Evolutionary conservation across 2,888 invertebrate species (phyloP), one percentile per base, ranked within the genome.

Genomic region (Caenorhabditis parvicauda): DNA sequence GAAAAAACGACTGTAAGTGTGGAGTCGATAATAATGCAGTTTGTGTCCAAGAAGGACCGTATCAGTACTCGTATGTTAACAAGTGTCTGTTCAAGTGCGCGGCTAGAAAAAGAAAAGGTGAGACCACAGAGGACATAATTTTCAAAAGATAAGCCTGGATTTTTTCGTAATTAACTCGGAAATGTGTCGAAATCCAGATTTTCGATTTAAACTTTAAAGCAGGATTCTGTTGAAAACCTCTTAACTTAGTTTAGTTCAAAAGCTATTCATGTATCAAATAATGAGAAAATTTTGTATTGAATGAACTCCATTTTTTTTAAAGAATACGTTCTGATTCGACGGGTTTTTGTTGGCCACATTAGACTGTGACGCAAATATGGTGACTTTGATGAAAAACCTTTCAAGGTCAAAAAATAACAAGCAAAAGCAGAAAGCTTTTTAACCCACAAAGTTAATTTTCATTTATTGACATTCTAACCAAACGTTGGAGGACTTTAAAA

Each of bases 51-150:
- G 62, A 63, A n/a, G 65, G 63, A 14, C 52, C 53, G 9, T 55
- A 60, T 17, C 64, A 68, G 28, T 69, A 69, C 47, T 69, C 65
- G 38, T 71, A 69, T 39, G 64, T 67, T 39, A 71, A 63, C 41
- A 57, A 58, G 48, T 71, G 71, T 43, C 52, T 67, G 1, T 58
- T 69, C 27, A 52, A 65, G 32, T 71, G 71, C 49, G 57, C 69
- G 9, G 59, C 59, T 37, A 55, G 59, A 43, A 57, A 45, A 2
- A 64, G 54, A 35, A 59, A 65, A 59, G 59, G 66, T 63, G 19
- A 2, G n/a, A n/a, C n/a, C n/a, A n/a, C n/a, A n/a, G n/a, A n/a
- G n/a, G n/a, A n/a, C n/a, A n/a, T n/a, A n/a, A n/a, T n/a, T n/a
- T n/a, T n/a, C n/a, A n/a, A n/a, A n/a, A n/a, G n/a, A n/a, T n/a